Conservation (phyloP, 2,888 invertebrate genomes). For the Eristalis arbustorum region DNA sequence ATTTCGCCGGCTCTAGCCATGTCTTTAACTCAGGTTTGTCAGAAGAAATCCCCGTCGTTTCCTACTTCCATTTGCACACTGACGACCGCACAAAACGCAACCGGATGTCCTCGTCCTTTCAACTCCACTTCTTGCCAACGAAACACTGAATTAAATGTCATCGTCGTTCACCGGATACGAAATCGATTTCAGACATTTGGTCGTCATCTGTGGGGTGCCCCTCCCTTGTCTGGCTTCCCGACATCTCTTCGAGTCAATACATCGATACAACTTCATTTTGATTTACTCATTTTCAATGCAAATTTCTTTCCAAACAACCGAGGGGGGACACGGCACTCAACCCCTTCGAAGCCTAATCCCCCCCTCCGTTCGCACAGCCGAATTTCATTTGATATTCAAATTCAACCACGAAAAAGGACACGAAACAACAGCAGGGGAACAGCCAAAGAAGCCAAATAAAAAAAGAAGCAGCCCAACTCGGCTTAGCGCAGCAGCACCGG, state of each 20-base stretch:
- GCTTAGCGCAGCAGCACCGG: background rate
- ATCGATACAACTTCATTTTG: background rate
- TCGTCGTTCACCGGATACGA: background rate
- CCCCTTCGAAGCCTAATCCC: background rate
- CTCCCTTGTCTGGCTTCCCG: no score
- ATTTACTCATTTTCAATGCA: background rate
- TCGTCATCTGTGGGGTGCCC: background rate
- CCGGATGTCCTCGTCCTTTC: no score
- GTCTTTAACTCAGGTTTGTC: no score
- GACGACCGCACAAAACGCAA: no score
- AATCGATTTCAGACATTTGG: background rate
- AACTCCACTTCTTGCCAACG: no score
- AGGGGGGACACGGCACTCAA: background rate
- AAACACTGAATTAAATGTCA: no score
- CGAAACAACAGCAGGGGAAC: background rate
- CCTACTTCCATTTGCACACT: no score
- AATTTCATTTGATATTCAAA: constrained; percentile 47
- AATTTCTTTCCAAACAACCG: background rate
- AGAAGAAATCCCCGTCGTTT: background rate
- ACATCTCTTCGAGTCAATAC: background rate
- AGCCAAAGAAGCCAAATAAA: no score
- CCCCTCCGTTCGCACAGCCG: background rate
- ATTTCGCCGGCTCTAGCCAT: no score
- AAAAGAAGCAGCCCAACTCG: background rate
- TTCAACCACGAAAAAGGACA: background rate